phyloP scores from a whole-genome alignment of 2,797 vertebrate species.

The Sphaeramia orbicularis region DNA sequence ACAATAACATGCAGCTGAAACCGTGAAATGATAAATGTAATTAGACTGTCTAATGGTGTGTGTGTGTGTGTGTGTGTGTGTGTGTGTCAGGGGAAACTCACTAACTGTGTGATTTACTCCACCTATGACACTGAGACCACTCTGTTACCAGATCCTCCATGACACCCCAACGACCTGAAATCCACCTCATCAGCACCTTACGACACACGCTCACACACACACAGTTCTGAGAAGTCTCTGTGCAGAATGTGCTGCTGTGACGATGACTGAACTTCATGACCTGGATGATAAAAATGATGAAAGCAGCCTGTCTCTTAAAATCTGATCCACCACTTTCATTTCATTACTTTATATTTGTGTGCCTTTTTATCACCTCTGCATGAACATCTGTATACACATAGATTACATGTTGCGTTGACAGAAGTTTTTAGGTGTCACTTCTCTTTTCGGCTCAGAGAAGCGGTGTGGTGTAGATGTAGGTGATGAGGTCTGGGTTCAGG shows the following conservation, averaged over 20 bases:
- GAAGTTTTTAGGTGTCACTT: no score
- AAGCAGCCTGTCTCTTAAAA: slow-evolving; percentile 21
- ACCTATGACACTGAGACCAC: slow-evolving; percentile 65
- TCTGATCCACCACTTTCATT: neutral
- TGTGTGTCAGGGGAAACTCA: slow-evolving; percentile 16
- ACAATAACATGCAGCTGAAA: no score
- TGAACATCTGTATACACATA: neutral
- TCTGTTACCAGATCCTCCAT: slow-evolving; percentile 64
- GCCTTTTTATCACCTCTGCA: slow-evolving; percentile 5
- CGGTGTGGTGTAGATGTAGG: no score
- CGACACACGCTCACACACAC: slow-evolving; percentile 15
- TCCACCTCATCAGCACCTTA: slow-evolving; percentile 44
- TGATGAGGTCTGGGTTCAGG: no score
- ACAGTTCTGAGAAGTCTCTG: slow-evolving; percentile 37
- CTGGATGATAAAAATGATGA: slow-evolving; percentile 22
- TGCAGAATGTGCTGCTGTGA: slow-evolving; percentile 48
- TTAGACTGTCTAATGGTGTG: no score
- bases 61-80: slow-evolving; percentile 8
- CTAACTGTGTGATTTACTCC: slow-evolving; percentile 61
- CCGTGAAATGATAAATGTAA: no score
- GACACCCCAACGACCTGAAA: slow-evolving; percentile 40
- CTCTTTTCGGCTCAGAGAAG: no score
- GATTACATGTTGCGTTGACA: no score
- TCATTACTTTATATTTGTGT: neutral
- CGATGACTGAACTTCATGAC: slow-evolving; percentile 9